These are phyloP conservation scores for Eupsilia transversa DNA, from an alignment of 2,888 invertebrate species.

Conservation along the genomic window DNA sequence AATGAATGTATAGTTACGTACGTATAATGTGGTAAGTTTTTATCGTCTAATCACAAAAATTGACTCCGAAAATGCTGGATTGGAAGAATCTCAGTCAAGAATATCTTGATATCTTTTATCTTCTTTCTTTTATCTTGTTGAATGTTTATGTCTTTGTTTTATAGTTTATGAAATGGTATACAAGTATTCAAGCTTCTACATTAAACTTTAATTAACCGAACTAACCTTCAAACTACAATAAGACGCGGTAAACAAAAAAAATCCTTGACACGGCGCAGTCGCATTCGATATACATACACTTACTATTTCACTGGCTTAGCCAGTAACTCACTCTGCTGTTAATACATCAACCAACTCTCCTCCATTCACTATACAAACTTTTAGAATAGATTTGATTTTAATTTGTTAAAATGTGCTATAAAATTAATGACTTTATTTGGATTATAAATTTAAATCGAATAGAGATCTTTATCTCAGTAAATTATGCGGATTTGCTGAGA, in stretches of 20 bases:
- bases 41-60: background rate
- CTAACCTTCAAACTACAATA: conserved; percentile 44
- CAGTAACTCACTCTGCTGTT: conserved; percentile 63
- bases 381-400: conserved; percentile 54
- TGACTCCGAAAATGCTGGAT: background rate
- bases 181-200: conserved; percentile 5
- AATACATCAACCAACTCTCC: conserved; percentile 62
- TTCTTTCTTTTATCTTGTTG: no score
- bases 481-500: conserved; percentile 59
- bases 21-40: background rate
- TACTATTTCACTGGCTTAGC: conserved; percentile 67
- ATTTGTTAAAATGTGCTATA: conserved; percentile 46
- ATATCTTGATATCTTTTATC: no score
- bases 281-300: conserved; percentile 64
- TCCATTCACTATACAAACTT: conserved; percentile 21
- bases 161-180: background rate
- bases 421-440: conserved; percentile 52
- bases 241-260: conserved; percentile 61
- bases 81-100: background rate
- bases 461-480: conserved; percentile 54
- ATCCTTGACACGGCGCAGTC: conserved; percentile 68
- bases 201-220: conserved; percentile 21
- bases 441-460: conserved; percentile 59
- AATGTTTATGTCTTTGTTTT: background rate
- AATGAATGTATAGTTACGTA: background rate